Evolutionary conservation across 2,797 vertebrate species (phyloP).

Genomic region (Anguilla marmorata): DNA sequence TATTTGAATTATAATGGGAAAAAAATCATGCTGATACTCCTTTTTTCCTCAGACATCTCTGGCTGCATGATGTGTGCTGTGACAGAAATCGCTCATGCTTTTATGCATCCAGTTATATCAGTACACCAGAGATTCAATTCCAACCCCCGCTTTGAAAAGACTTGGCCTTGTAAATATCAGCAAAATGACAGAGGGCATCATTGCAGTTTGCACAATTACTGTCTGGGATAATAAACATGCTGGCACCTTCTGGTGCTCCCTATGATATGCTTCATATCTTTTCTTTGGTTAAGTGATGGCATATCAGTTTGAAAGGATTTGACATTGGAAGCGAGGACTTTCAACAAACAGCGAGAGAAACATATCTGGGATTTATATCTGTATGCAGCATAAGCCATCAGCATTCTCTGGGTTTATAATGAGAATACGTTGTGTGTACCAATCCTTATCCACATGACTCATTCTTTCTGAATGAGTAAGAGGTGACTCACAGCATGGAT

Average conservation of each 20-base stretch:
- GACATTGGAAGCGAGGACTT: background rate
- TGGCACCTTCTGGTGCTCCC: background rate
- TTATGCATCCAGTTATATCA: background rate
- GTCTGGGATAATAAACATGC: background rate
- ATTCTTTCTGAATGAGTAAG: background rate
- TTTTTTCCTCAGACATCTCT: background rate
- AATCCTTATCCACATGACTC: background rate
- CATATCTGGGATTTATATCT: background rate
- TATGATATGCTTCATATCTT: background rate
- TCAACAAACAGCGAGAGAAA: background rate
- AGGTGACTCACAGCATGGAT: background rate
- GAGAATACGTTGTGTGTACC: conserved; percentile 18
- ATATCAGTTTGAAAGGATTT: background rate
- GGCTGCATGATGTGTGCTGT: background rate
- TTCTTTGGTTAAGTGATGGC: background rate
- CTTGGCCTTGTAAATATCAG: conserved; percentile 11
- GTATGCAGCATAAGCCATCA: background rate
- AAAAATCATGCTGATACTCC: background rate
- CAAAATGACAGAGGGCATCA: background rate
- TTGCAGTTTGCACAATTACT: background rate
- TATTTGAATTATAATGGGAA: background rate
- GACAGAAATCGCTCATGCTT: background rate
- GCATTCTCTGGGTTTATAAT: conserved; percentile 11
- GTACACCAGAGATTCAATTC: background rate
- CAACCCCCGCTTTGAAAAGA: background rate